Percentiles rank a stretch among this genome's conserved stretches.
phyloP scores from a whole-genome alignment of 1,140 invertebrate genomes.

The Musca vetustissima region DNA sequence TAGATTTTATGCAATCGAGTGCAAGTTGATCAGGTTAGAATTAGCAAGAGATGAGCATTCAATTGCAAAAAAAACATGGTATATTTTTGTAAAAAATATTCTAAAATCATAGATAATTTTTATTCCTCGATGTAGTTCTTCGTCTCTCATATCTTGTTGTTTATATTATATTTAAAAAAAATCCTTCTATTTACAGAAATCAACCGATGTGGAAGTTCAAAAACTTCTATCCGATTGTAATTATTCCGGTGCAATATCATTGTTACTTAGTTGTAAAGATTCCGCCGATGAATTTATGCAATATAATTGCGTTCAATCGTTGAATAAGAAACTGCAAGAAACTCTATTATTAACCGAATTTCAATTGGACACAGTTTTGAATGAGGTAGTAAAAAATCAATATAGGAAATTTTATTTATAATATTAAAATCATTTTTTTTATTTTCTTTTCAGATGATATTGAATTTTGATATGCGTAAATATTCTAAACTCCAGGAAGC shows the following conservation, averaged over 20 bases:
- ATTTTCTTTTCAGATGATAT: constrained; percentile 61
- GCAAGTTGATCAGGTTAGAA: neutral
- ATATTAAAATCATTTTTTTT: neutral
- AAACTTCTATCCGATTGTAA: constrained; percentile 81
- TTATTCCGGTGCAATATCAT: constrained; percentile 84
- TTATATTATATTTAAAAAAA: no score
- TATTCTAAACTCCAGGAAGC: constrained; percentile 83
- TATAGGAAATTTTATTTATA: neutral
- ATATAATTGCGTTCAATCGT: constrained; percentile 82
- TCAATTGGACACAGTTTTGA: constrained; percentile 83
- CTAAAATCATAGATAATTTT: no score
- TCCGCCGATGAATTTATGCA: constrained; percentile 79
- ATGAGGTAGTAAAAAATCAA: constrained; percentile 67
- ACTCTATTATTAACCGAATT: constrained; percentile 90
- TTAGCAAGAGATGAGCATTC: neutral
- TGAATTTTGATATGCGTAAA: constrained; percentile 70
- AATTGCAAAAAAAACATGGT: no score
- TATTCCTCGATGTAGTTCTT: no score
- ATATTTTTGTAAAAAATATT: no score
- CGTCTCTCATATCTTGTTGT: no score
- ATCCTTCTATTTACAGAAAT: constrained; percentile 61
- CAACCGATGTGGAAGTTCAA: constrained; percentile 81
- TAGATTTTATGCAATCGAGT: neutral
- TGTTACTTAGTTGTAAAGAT: constrained; percentile 85
- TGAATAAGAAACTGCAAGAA: constrained; percentile 86